These are phyloP conservation scores for Villa cingulata DNA, from an alignment of 2,888 invertebrate genomes.

Conservation along the genomic window DNA sequence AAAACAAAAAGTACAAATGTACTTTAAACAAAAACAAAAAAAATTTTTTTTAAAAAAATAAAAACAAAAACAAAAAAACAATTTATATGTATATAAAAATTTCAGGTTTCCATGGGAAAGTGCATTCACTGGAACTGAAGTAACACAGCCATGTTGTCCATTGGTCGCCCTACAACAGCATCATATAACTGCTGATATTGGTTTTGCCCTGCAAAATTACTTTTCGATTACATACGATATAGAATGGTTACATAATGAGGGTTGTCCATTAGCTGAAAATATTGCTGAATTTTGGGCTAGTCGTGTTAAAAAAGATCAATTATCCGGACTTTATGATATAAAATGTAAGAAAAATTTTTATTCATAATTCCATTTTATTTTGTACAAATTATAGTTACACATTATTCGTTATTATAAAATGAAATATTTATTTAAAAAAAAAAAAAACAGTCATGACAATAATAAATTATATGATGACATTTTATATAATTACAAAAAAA, in stretches of 20 bases:
- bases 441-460: too few species aligned
- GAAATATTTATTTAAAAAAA: too few species aligned
- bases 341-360: conserved; percentile 37
- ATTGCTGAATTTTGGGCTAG: conserved; percentile 47
- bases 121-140: conserved; percentile 45
- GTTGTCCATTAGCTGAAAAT: conserved; percentile 42
- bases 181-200: conserved; percentile 45
- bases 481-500: too few species aligned
- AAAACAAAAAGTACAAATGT: neutral
- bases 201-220: conserved; percentile 37
- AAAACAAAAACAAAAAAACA: neutral
- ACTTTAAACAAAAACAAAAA: neutral
- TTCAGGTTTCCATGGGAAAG: conserved; percentile 48
- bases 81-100: neutral
- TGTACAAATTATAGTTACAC: too few species aligned
- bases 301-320: conserved; percentile 40
- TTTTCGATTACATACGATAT: conserved; percentile 23
- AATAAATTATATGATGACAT: too few species aligned
- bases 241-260: conserved; percentile 32
- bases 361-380: too few species aligned
- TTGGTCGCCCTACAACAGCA: conserved; percentile 43
- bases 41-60: too few species aligned
- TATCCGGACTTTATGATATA: conserved; percentile 39
- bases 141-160: conserved; percentile 46
- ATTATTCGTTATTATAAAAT: too few species aligned